These are phyloP conservation scores for Idris sp. DNA, from an alignment of 1,140 invertebrate species.

Conservation along the genomic window DNA sequence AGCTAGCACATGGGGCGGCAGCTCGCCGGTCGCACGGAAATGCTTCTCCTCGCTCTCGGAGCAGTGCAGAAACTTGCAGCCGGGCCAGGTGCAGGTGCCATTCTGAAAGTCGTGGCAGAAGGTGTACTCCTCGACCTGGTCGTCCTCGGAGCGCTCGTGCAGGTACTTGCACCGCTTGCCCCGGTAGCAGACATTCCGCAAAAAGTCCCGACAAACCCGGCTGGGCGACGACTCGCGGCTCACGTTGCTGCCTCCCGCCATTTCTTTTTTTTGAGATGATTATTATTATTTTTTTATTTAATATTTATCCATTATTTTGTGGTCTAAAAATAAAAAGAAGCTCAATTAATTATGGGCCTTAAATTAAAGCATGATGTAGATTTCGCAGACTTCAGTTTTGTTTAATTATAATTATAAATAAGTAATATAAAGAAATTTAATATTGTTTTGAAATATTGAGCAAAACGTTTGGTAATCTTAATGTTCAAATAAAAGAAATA, in stretches of 20 bases:
- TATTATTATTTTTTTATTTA: too few relatives aligned
- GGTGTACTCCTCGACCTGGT: constrained; percentile 77
- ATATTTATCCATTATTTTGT: too few relatives aligned
- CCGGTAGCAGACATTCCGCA: constrained; percentile 84
- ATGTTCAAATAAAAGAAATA: too few relatives aligned
- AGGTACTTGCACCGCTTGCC: constrained; percentile 88
- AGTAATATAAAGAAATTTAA: too few relatives aligned
- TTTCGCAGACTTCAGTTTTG: too few relatives aligned
- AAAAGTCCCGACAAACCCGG: constrained; percentile 81
- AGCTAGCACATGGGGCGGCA: constrained; percentile 81
- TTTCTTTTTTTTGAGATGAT: constrained; percentile 19
- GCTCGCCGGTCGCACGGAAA: constrained; percentile 83
- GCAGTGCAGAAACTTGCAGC: constrained; percentile 88
- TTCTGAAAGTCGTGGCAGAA: constrained; percentile 94
- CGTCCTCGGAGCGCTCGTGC: constrained; percentile 79
- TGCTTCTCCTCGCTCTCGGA: constrained; percentile 87
- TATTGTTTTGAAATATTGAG: too few relatives aligned
- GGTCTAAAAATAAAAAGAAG: too few relatives aligned
- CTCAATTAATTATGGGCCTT: too few relatives aligned
- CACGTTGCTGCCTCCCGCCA: constrained; percentile 65
- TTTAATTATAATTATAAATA: too few relatives aligned
- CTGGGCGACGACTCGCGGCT: constrained; percentile 63
- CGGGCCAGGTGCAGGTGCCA: constrained; percentile 82
- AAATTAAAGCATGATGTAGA: too few relatives aligned
- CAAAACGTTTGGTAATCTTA: too few relatives aligned